Percentiles rank a stretch among this genome's conserved stretches.
Evolutionary conservation across 2,113 vertebrate genomes (phyloP).

Genomic region (Pygoscelis antarcticus): DNA sequence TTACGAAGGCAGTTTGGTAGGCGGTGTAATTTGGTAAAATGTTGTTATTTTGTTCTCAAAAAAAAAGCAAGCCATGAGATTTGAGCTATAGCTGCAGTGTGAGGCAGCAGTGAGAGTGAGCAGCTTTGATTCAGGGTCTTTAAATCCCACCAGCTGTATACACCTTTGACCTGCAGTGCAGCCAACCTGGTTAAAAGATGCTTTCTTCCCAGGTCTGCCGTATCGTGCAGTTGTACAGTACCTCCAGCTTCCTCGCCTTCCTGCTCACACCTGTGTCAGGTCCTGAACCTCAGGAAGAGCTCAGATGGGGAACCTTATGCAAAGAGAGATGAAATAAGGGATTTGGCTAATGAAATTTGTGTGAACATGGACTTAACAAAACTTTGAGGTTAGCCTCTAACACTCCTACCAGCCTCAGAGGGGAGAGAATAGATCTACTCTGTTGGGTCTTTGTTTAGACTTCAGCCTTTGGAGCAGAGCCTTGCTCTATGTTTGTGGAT

Average conservation of each 20-base stretch:
- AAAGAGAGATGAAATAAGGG: not conserved
- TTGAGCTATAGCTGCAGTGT: not conserved
- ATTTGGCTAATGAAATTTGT: not conserved
- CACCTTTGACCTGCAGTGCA: not conserved
- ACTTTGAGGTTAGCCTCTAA: no score
- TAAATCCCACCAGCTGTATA: not conserved
- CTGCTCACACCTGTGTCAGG: not conserved
- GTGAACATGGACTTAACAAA: not conserved
- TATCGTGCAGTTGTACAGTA: fast-evolving
- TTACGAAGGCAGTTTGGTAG: not conserved
- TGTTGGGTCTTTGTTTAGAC: not conserved
- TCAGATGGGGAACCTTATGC: not conserved
- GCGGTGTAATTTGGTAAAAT: not conserved
- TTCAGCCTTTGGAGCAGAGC: not conserved
- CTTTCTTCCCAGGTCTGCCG: not conserved
- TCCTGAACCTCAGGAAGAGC: not conserved
- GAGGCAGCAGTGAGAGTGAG: not conserved
- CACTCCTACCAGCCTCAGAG: not conserved
- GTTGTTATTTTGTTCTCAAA: not conserved
- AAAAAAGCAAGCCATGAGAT: no score
- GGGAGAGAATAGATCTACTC: not conserved
- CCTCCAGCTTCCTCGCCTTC: not conserved
- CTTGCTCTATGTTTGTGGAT: not conserved
- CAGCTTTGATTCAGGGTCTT: not conserved
- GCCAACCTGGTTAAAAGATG: not conserved